Base-by-base conservation (phyloP, 2,797 vertebrate genomes). In the Clarias laeviceps region DNA sequence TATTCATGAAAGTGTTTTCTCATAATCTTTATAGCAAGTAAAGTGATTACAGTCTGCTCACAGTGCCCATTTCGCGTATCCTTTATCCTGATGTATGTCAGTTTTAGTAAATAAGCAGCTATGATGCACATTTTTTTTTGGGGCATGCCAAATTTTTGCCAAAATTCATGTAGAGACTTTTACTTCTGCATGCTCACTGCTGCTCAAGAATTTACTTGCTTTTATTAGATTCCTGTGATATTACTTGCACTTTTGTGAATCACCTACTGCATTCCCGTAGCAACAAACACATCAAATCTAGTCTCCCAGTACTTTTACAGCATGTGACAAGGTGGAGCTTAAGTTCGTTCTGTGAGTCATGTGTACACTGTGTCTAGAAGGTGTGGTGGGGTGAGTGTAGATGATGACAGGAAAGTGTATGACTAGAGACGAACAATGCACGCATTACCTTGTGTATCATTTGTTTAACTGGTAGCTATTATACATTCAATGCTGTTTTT, bases 331-430 rank as follows among this genome's bases (percentile, higher is more conserved):
- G 84, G 84, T 83, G 86, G 76, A 85, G 64, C 72, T 72, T 37
- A 45, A 40, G 82, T 86, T 90, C 50, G 24, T 40, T 54, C 77
- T 87, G 89, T 95, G 95, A 95, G 87, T 95, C 94, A 95, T 91
- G 90, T 92, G 89, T 87, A 90, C 32, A 70, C 56, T 93, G 89
- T 90, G 91, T 92, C 15, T 66, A 4, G 84, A 90, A 94, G 94
- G 94, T 91, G 95, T 93, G 93, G 93, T 90, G 87, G 88, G 89
- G 83, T 88, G 90, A 62, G 72, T 70, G 64, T 72, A 68, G 45
- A 72, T 69, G 82, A 80, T 74, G 74, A 85, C 32, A 77, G 61
- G 69, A 73, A 76, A 59, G 61, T 64, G 84, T 17, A 17, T 40
- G 80, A 66, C 66, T 68, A 32, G 14, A 72, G 50, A 85, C 29